Evolutionary conservation across 1,140 invertebrate species (phyloP).

Genomic region (Arion vulgaris): DNA sequence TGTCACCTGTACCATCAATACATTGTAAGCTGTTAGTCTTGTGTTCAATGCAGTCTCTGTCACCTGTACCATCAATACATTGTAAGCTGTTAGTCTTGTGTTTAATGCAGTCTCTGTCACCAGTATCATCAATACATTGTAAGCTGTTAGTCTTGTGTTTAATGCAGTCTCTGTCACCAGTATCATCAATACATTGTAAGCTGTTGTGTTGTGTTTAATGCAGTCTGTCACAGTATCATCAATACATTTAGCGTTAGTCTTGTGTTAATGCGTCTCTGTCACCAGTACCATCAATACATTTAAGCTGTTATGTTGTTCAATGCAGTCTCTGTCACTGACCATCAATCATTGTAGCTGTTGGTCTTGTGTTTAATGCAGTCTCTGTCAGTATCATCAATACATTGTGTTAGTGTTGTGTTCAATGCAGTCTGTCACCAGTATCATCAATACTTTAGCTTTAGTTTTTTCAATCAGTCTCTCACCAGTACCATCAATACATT

Average conservation of each 20-base stretch:
- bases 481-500: background rate
- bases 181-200: conserved; percentile 81
- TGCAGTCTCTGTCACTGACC: too few relatives aligned
- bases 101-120: conserved; percentile 94
- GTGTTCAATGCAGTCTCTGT: too few relatives aligned
- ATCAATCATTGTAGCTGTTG: conserved; percentile 71
- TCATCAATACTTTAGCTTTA: conserved; percentile 79
- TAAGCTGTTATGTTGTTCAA: background rate
- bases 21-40: conserved; percentile 30
- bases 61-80: too few relatives aligned
- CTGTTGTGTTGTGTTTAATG: too few relatives aligned
- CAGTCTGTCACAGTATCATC: conserved; percentile 82
- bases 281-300: background rate
- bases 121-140: conserved; percentile 84
- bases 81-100: conserved; percentile 71
- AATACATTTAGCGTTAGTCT: conserved; percentile 75
- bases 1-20: too few relatives aligned
- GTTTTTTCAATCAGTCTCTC: too few relatives aligned
- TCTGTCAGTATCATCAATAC: conserved; percentile 90
- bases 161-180: conserved; percentile 94
- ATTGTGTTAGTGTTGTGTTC: conserved; percentile 82
- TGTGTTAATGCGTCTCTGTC: too few relatives aligned
- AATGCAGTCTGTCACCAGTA: conserved; percentile 93
- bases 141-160: conserved; percentile 75
- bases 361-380: conserved; percentile 90